Base-by-base conservation (phyloP, 2,888 invertebrate genomes). In the Campopleginae sp. region DNA sequence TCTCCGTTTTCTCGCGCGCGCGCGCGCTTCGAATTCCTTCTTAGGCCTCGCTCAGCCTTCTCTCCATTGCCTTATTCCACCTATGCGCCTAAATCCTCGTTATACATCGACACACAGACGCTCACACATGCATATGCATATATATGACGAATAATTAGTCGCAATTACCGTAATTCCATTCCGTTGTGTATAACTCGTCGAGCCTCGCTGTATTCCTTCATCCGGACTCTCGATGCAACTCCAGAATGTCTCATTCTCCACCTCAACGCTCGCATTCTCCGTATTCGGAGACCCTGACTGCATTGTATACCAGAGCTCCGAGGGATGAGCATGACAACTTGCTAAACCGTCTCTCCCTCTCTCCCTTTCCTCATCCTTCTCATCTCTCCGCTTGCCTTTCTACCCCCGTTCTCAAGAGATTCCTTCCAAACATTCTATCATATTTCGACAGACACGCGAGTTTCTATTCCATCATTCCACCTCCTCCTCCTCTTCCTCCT, bases 151-250 rank as follows among this genome's bases (percentile, higher is more conserved):
- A 86, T 81, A 86, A 86, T 84, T 84, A 86, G 82, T 84, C 80
- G 84, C 80, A 87, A 86, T 87, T 84, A 86, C 87, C 78, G 76
- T 80, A 84, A 86, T 87, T 84, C 86, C 86, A 84, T 84, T 80
- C 80, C 72, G 74, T 51, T 75, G 63, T 71, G 42, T 65, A 19
- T 38, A 38, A 48, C 71, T 51, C 19, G 61, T 48, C 38, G 17
- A 33, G 38, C 46, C 23, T 27, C 2, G 44, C 31, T 66, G 77
- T 70, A 74, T 80, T 63, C 70, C 74, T 31, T 68, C 76, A 66
- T 84, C 58, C 38, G 42, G 70, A 33, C 54, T 71, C 51, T 46
- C 77, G 79, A 42, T 70, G 61, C 80, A 72, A 58, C 66, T 84
- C 70, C 54, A 79, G 85, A 85, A 85, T 85, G 85, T 85, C 85